These are phyloP conservation scores for Malurus cyaneus DNA, from an alignment of 2,113 vertebrate genomes.

Conservation along the genomic window DNA sequence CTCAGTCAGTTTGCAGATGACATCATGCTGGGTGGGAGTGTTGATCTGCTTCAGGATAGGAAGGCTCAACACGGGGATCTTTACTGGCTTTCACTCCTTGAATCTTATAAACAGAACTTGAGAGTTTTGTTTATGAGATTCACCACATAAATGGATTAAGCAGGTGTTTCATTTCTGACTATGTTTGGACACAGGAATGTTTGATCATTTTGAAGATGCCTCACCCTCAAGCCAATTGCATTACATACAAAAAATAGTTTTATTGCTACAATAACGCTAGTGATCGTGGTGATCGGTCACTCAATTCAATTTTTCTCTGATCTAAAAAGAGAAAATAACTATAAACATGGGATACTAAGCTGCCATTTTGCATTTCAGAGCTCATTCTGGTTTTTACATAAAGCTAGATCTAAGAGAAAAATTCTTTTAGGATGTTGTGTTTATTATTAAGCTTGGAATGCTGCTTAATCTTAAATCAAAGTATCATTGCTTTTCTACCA, in stretches of 20 bases:
- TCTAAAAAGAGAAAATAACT: background rate
- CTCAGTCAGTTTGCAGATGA: background rate
- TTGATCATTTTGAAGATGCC: background rate
- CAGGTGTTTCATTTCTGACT: background rate
- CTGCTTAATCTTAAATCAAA: background rate
- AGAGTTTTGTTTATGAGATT: background rate
- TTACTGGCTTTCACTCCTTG: accelerated
- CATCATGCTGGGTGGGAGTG: background rate
- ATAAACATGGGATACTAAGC: background rate
- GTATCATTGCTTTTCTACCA: background rate
- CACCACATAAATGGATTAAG: background rate
- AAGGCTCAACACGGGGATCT: background rate
- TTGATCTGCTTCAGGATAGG: background rate
- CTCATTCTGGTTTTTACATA: background rate
- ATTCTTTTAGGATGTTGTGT: background rate
- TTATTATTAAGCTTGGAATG: background rate
- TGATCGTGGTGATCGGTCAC: background rate
- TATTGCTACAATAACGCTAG: background rate
- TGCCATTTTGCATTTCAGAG: background rate
- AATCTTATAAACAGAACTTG: background rate
- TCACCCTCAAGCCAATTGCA: background rate
- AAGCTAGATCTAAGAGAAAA: background rate
- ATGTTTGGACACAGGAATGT: background rate
- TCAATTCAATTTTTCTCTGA: background rate
- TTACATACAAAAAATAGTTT: background rate